Evolutionary conservation across 1,140 invertebrate species (phyloP).

Genomic region (Mylabris phalerata): DNA sequence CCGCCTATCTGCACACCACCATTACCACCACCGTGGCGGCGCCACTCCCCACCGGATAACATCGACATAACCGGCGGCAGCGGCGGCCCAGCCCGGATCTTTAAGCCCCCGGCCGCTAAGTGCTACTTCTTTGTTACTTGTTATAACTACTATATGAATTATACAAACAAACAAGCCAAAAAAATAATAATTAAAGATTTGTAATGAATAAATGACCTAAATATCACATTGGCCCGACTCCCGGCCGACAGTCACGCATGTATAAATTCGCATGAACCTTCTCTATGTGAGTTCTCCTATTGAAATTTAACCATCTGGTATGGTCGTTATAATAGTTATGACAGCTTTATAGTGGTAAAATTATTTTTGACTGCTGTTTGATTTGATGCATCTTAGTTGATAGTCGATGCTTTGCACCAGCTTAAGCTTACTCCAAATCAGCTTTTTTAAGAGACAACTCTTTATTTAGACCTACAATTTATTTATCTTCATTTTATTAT

Average conservation of each 20-base stretch:
- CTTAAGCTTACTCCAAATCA: constrained; percentile 24
- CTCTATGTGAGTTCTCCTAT: background rate
- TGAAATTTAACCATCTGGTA: background rate
- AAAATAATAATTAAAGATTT: background rate
- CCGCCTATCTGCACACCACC: constrained; percentile 28
- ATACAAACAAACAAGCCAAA: background rate
- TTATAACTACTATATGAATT: background rate
- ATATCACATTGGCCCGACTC: constrained; percentile 21
- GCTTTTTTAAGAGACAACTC: constrained; percentile 8
- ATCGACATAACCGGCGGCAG: constrained; percentile 22
- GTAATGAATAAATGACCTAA: background rate
- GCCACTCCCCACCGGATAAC: constrained; percentile 26
- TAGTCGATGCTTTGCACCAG: constrained; percentile 28
- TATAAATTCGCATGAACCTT: constrained; percentile 23
- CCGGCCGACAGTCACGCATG: constrained; percentile 29
- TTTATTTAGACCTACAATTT: constrained; percentile 7
- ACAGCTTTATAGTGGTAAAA: no score
- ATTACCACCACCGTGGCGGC: constrained; percentile 20
- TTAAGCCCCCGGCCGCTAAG: constrained; percentile 17
- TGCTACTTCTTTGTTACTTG: constrained; percentile 5
- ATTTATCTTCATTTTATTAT: background rate
- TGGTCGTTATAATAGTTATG: no score
- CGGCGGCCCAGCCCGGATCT: background rate
- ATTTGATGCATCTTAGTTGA: no score
- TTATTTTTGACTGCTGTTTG: no score